A percentile compares a stretch with the other conserved stretches of the same genome.
Conservation (phyloP, 2,797 vertebrate genomes). For the Phrynocephalus guinanensis region DNA sequence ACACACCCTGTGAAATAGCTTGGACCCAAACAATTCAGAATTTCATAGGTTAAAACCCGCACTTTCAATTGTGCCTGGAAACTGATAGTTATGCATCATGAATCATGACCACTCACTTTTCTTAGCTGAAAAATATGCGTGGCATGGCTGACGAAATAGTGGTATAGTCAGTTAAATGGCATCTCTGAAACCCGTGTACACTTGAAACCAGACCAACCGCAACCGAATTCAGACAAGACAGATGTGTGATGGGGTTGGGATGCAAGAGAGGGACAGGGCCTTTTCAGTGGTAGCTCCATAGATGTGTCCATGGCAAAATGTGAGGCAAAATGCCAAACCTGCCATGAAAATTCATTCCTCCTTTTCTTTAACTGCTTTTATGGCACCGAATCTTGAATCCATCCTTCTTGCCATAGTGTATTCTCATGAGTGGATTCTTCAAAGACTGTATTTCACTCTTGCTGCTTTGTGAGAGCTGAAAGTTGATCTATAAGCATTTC, state of each 20-base stretch:
- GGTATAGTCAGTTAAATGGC: background rate
- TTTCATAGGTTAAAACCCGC: too few relatives aligned
- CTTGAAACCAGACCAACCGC: background rate
- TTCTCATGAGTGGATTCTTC: background rate
- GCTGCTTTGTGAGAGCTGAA: background rate
- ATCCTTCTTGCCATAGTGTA: background rate
- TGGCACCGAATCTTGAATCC: background rate
- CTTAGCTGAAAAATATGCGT: background rate
- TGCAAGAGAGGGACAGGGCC: background rate
- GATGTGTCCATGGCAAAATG: too few relatives aligned
- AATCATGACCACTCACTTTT: background rate
- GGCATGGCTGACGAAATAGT: background rate
- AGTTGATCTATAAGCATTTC: background rate
- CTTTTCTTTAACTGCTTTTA: background rate
- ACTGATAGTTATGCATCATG: too few relatives aligned
- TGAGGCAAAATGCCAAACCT: too few relatives aligned
- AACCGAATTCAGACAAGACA: background rate
- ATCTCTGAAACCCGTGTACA: background rate
- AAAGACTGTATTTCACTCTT: background rate
- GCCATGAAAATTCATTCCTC: background rate
- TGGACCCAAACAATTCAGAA: too few relatives aligned
- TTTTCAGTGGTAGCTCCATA: background rate
- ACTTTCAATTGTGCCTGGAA: too few relatives aligned
- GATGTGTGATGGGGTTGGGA: background rate
- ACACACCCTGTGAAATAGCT: too few relatives aligned